Evolutionary conservation across 2,888 invertebrate genomes (phyloP).

Genomic region (Rhyacophila evoluta): DNA sequence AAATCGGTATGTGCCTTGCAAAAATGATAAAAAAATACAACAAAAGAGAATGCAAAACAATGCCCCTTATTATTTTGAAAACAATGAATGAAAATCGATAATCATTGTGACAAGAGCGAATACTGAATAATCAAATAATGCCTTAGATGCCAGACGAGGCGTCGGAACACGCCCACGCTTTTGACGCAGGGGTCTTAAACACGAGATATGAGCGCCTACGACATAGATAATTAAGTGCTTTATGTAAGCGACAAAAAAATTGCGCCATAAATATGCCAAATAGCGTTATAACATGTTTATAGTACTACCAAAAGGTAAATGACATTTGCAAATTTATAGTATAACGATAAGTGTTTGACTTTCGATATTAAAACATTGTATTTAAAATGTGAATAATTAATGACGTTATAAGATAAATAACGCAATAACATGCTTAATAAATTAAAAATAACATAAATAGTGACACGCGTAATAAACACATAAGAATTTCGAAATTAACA

Average conservation of each 20-base stretch:
- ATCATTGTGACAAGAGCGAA: slow-evolving; percentile 19
- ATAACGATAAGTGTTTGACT: not conserved
- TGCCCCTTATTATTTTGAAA: slow-evolving; percentile 18
- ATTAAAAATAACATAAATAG: no score
- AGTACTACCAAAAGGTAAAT: not conserved
- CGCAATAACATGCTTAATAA: no score
- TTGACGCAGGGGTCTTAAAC: not conserved
- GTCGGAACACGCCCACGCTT: not conserved
- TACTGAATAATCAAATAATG: slow-evolving; percentile 8
- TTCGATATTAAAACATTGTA: no score
- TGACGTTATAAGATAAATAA: no score
- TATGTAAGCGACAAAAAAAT: not conserved
- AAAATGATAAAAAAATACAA: not conserved
- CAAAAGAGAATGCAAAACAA: slow-evolving; percentile 21
- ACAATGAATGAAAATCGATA: slow-evolving; percentile 22
- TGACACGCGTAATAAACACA: no score
- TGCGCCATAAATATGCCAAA: not conserved
- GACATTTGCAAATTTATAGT: not conserved
- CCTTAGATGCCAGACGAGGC: not conserved
- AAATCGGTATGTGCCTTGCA: not conserved
- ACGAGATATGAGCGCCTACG: not conserved
- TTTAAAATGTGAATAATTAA: no score
- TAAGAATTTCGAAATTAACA: no score
- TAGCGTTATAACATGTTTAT: not conserved
- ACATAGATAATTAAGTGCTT: not conserved